Conservation (phyloP, 1,140 invertebrate genomes). For the Scaptomyza graminum region DNA sequence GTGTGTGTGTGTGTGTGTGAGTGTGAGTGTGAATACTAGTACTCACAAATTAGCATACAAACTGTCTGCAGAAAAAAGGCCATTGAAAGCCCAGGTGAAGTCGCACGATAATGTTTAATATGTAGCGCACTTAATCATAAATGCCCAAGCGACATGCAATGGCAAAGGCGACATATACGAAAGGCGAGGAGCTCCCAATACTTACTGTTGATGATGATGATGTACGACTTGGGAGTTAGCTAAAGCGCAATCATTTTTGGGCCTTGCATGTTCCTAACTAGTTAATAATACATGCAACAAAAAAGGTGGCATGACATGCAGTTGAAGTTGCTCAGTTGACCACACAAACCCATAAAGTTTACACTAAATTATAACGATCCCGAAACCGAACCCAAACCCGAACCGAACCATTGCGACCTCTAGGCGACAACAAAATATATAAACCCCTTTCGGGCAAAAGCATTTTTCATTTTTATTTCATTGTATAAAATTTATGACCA, state of each 20-base stretch:
- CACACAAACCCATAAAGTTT: slow-evolving; percentile 29
- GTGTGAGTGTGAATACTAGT: slow-evolving; percentile 39
- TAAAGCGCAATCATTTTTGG: slow-evolving; percentile 58
- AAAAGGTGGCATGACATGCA: slow-evolving; percentile 66
- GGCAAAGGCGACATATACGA: slow-evolving; percentile 14
- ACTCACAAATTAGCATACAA: slow-evolving; percentile 79
- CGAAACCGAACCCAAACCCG: slow-evolving; percentile 35
- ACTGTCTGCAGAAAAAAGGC: slow-evolving; percentile 74
- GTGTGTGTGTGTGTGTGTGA: slow-evolving; percentile 4
- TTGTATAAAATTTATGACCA: slow-evolving; percentile 72
- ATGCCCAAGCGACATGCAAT: slow-evolving; percentile 70
- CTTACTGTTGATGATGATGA: slow-evolving; percentile 8
- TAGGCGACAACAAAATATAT: neutral
- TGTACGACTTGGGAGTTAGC: slow-evolving; percentile 15
- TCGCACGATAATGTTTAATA: slow-evolving; percentile 73
- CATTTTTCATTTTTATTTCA: slow-evolving; percentile 69
- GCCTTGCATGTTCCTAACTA: slow-evolving; percentile 71
- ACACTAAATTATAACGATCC: slow-evolving; percentile 14
- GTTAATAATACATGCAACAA: slow-evolving; percentile 67
- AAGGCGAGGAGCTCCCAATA: too few relatives aligned
- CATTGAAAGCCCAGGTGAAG: slow-evolving; percentile 63
- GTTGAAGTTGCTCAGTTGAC: slow-evolving; percentile 1
- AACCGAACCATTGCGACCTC: slow-evolving; percentile 12
- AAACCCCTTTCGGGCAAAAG: slow-evolving; percentile 26
- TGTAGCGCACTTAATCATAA: slow-evolving; percentile 78